Conservation (phyloP, 2,113 vertebrate genomes). For the Microcebus griseorufus region DNA sequence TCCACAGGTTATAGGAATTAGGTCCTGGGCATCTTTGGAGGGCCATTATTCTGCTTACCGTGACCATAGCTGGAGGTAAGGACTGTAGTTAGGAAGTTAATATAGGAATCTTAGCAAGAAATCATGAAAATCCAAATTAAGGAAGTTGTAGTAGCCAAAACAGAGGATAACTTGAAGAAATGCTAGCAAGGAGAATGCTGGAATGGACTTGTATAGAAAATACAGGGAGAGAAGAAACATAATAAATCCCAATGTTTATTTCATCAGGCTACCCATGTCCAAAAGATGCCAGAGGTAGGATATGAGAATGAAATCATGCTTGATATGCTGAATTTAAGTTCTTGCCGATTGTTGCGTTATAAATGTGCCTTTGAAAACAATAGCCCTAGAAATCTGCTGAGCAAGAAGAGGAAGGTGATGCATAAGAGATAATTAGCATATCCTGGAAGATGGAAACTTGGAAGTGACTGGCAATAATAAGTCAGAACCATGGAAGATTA, state of each 20-base stretch:
- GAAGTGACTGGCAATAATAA: background rate
- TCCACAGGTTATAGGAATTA: background rate
- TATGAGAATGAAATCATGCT: background rate
- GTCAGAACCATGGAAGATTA: background rate
- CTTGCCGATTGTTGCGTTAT: background rate
- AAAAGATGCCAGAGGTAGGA: background rate
- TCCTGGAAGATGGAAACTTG: background rate
- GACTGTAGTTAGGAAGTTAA: background rate
- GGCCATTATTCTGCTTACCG: background rate
- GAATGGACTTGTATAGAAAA: background rate
- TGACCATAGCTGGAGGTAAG: background rate
- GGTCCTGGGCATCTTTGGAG: background rate
- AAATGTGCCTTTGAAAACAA: background rate
- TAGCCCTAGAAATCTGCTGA: background rate
- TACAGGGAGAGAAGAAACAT: too few relatives aligned
- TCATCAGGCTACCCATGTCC: background rate
- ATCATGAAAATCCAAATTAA: background rate
- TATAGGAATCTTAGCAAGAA: background rate
- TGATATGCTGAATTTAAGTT: background rate
- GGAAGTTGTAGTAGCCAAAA: background rate
- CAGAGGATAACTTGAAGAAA: background rate
- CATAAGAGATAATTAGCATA: background rate
- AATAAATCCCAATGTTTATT: background rate
- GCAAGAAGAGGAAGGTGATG: background rate
- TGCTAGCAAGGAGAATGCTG: background rate